Conservation (phyloP, 2,113 vertebrate species). For the Rhea americana region DNA sequence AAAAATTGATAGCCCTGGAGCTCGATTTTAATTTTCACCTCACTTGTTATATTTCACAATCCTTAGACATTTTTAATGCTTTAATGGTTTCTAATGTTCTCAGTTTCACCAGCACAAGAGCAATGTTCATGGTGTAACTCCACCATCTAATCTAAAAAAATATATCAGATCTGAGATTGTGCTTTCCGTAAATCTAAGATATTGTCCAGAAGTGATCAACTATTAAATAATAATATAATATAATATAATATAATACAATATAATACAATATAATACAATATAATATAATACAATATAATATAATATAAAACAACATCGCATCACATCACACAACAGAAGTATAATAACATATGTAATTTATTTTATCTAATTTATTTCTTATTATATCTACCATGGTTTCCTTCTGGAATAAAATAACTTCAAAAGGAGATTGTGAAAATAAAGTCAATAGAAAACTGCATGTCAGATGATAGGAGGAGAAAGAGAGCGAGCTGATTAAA, state of each 20-base stretch:
- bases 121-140: rapidly evolving
- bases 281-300: too few species aligned
- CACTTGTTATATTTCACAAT: not conserved
- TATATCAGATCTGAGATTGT: not conserved
- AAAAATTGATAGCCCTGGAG: not conserved
- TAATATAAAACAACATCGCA: too few species aligned
- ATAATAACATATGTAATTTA: too few species aligned
- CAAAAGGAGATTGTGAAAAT: not conserved
- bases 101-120: not conserved
- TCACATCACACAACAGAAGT: too few species aligned
- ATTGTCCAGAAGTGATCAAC: not conserved
- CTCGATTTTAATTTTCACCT: not conserved
- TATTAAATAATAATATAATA: not conserved
- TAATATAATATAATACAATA: too few species aligned
- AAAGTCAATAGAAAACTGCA: not conserved
- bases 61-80: not conserved
- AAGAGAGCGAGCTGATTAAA: not conserved
- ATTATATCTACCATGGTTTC: not conserved
- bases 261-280: too few species aligned
- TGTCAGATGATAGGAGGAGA: not conserved
- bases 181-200: not conserved
- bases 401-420: not conserved
- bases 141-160: not conserved
- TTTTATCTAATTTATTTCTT: not conserved
- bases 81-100: not conserved